Evolutionary conservation across 2,888 invertebrate genomes (phyloP), one percentile per base, ranked within the genome.

Genomic region (Camponotus fellah): DNA sequence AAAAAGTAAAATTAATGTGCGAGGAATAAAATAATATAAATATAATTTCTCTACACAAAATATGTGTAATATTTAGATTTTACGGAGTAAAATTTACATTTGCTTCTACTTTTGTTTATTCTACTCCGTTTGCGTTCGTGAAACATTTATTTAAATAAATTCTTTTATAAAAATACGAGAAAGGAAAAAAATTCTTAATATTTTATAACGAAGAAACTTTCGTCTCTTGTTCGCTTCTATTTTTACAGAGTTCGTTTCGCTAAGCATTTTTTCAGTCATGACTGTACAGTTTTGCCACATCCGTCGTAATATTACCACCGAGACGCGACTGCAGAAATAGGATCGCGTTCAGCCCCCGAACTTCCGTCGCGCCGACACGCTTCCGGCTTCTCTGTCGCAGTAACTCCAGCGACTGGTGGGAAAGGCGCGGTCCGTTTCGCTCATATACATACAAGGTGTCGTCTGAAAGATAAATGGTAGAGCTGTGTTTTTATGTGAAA

Each of bases 281-380:
- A 60, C 68, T 58, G 69, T 56, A 66, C 66, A 49, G 58, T 58
- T 68, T 58, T 68, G 58, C 46, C 69, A 79, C 79, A 60, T 60
- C 79, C 69, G 79, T 79, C 79, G 69, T 79, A 69, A 69, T 69
- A 79, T 46, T 79, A 79, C 58, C 69, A 69, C 68, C 56, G 58
- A 32, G 46, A 79, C 17, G 79, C 79, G 56, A 46, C 79, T 46
- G 79, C 79, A 79, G 79, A 79, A 79, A 79, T 79, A 79, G 69
- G 69, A 79, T 79, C 79, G 69, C 60, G 79, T 26, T 60, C 79
- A 60, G 75, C 82, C 72, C 56, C 65, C 75, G 46, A 65, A 68
- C 76, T 82, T 82, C 82, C 82, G 82, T 37, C 65, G 69, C 49
- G 69, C n/a, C 68, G 46, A 26, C 74, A 68, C 49, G 53, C 81